phyloP scores from a whole-genome alignment of 2,888 invertebrate species.

The Tholera decimalis region DNA sequence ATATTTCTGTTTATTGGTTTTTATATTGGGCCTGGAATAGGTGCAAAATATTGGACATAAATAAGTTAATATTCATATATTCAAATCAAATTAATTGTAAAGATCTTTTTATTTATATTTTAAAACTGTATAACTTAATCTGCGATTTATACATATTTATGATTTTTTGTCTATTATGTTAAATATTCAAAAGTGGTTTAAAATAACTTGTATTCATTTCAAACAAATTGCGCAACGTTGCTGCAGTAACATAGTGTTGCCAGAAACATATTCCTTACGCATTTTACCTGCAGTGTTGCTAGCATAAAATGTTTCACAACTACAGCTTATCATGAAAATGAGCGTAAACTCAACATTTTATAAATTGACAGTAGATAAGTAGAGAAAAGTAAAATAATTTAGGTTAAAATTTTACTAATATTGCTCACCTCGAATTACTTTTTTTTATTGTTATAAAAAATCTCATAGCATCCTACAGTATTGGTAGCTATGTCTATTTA shows the following conservation, averaged over 20 bases:
- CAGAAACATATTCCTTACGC: not conserved
- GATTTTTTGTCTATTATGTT: constrained; percentile 17
- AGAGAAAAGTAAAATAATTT: constrained; percentile 7
- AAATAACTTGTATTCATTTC: not conserved
- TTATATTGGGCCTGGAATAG: not conserved
- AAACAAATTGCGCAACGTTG: not conserved
- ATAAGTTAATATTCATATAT: constrained; percentile 14
- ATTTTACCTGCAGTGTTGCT: not conserved
- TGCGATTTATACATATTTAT: constrained; percentile 44
- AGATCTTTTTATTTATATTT: constrained; percentile 18
- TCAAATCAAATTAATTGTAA: not conserved
- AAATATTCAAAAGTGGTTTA: not conserved
- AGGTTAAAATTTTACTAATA: not conserved
- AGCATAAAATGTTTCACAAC: not conserved
- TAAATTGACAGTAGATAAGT: not conserved
- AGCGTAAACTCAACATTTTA: not conserved
- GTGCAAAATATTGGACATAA: not conserved
- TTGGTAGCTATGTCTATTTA: constrained; percentile 16
- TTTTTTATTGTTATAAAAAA: not conserved
- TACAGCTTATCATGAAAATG: not conserved
- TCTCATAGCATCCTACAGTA: not conserved
- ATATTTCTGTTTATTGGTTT: not conserved
- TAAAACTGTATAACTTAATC: constrained; percentile 31
- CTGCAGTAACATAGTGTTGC: not conserved
- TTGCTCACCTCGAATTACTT: constrained; percentile 10